Conservation (phyloP, 2,113 vertebrate species). For the Xiphophorus couchianus region DNA sequence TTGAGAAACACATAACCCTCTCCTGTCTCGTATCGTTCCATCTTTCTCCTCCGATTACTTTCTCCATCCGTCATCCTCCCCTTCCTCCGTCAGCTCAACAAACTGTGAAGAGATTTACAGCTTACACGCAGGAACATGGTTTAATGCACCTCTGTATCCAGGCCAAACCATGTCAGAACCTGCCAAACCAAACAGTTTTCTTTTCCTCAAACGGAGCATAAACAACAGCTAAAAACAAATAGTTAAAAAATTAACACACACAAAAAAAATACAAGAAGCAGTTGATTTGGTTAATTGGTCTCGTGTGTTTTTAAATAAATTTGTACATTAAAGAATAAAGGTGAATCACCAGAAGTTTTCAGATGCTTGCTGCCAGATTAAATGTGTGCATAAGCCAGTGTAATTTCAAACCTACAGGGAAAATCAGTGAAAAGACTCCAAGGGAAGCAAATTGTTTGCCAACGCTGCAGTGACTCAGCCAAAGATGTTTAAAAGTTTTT, state of each 20-base stretch:
- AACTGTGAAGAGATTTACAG: constrained; percentile 55
- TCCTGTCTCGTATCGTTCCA: background rate
- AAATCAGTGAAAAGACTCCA: constrained; percentile 1
- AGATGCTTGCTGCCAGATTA: background rate
- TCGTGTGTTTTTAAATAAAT: background rate
- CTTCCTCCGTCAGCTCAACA: constrained; percentile 32
- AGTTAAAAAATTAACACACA: background rate
- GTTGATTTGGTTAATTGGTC: background rate
- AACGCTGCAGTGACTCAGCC: background rate
- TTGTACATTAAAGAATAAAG: background rate
- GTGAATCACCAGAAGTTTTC: background rate
- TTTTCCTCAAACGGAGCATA: background rate
- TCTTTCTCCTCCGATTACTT: constrained; percentile 17
- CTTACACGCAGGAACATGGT: constrained; percentile 36
- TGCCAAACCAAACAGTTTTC: constrained; percentile 4
- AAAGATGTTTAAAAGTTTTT: background rate
- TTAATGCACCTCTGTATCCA: constrained; percentile 33
- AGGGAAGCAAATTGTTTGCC: background rate
- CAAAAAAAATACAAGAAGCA: background rate
- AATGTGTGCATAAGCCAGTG: background rate
- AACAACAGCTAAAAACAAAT: constrained; percentile 1
- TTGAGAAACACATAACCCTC: constrained; percentile 21
- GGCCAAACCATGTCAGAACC: background rate
- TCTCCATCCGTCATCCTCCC: constrained; percentile 55
- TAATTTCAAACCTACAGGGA: background rate